Conservation (phyloP, 2,113 vertebrate species). For the Benitochromis conjunctus region DNA sequence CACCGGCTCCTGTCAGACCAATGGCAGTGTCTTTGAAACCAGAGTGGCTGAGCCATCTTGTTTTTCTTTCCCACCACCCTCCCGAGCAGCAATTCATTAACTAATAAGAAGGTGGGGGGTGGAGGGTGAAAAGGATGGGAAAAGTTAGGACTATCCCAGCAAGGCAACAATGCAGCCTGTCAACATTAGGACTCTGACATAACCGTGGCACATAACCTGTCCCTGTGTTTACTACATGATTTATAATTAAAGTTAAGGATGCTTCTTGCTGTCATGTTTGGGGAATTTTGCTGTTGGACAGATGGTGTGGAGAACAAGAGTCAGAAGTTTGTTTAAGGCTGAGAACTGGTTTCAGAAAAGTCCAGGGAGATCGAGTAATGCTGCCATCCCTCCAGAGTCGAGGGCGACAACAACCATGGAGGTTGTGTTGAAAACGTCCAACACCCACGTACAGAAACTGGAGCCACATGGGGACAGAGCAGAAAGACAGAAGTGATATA, state of each 20-base stretch:
- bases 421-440: constrained; percentile 28
- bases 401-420: constrained; percentile 40
- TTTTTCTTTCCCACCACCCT: constrained; percentile 68
- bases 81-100: constrained; percentile 72
- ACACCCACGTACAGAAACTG: constrained; percentile 23
- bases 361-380: constrained; percentile 14
- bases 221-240: background rate
- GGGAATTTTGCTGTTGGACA: background rate
- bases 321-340: background rate
- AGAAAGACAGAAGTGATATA: constrained; percentile 72
- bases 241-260: background rate
- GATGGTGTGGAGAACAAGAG: background rate
- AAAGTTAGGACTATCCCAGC: background rate
- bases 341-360: background rate
- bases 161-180: background rate
- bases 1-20: constrained; percentile 52
- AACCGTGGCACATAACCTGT: background rate
- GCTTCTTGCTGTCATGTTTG: background rate
- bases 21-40: constrained; percentile 76
- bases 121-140: background rate
- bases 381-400: constrained; percentile 26
- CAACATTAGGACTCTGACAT: background rate
- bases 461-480: constrained; percentile 44
- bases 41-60: constrained; percentile 58
- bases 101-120: constrained; percentile 53